These are phyloP conservation scores for Cinclus mexicanus DNA, from an alignment of 2,113 vertebrate genomes.

Conservation along the genomic window DNA sequence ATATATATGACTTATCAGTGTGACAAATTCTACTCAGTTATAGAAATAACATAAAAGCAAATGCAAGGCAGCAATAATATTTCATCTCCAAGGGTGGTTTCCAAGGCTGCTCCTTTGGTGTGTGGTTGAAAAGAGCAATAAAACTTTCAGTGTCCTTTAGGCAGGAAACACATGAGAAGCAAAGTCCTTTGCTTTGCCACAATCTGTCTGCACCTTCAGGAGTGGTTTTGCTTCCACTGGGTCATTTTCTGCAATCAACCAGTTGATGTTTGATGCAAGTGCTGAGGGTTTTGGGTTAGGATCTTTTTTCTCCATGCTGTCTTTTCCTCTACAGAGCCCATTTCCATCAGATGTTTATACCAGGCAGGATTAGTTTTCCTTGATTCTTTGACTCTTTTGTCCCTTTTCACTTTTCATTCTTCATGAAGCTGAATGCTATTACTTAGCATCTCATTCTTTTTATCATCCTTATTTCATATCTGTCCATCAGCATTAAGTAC, in stretches of 20 bases:
- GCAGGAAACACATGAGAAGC: neutral
- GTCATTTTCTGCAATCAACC: neutral
- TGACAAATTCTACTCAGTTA: neutral
- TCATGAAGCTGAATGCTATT: neutral
- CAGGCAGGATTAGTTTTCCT: neutral
- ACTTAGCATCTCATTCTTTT: neutral
- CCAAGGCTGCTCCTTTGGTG: neutral
- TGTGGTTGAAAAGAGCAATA: neutral
- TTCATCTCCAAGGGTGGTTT: neutral
- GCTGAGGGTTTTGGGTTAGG: neutral
- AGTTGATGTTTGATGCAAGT: neutral
- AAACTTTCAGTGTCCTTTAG: neutral
- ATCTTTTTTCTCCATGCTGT: neutral
- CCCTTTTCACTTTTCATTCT: neutral
- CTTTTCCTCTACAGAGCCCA: neutral
- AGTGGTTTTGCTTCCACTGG: neutral
- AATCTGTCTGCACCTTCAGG: neutral
- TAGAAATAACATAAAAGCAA: neutral
- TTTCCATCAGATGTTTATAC: neutral
- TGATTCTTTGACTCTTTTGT: neutral
- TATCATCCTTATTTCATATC: conserved; percentile 19
- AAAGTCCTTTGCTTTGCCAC: neutral
- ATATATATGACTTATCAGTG: neutral
- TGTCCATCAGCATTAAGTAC: conserved; percentile 36
- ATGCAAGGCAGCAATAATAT: neutral